phyloP scores from a whole-genome alignment of 2,113 vertebrate species.

The Scomber colias region DNA sequence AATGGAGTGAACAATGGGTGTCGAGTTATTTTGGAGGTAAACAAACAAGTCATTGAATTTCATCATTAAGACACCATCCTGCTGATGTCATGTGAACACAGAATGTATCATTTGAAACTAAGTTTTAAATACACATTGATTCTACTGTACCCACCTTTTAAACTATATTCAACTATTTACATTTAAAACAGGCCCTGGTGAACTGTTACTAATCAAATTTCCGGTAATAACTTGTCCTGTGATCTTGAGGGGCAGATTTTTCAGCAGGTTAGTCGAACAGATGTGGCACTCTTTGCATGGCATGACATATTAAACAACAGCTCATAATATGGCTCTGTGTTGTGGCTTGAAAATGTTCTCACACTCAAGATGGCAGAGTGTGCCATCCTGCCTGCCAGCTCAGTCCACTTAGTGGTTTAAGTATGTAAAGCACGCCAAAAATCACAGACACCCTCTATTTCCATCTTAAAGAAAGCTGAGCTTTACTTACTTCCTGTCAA shows the following conservation, averaged over 20 bases:
- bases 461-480: constrained; percentile 67
- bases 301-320: constrained; percentile 4
- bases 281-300: not conserved
- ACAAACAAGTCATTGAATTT: not conserved
- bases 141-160: not conserved
- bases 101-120: no score
- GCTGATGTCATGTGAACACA: not conserved
- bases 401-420: constrained; percentile 77
- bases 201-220: not conserved
- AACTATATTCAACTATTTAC: not conserved
- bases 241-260: not conserved
- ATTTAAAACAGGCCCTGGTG: not conserved
- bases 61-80: not conserved
- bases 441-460: constrained; percentile 76
- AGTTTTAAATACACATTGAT: no score
- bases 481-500: constrained; percentile 66
- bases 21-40: not conserved
- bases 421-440: constrained; percentile 63
- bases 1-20: constrained; percentile 1
- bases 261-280: not conserved
- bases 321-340: constrained; percentile 38
- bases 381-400: constrained; percentile 69
- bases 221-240: not conserved
- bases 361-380: constrained; percentile 61
- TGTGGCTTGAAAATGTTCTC: constrained; percentile 66